These are phyloP conservation scores for Drosophila monieri DNA, from an alignment of 2,888 invertebrate genomes.

Conservation along the genomic window DNA sequence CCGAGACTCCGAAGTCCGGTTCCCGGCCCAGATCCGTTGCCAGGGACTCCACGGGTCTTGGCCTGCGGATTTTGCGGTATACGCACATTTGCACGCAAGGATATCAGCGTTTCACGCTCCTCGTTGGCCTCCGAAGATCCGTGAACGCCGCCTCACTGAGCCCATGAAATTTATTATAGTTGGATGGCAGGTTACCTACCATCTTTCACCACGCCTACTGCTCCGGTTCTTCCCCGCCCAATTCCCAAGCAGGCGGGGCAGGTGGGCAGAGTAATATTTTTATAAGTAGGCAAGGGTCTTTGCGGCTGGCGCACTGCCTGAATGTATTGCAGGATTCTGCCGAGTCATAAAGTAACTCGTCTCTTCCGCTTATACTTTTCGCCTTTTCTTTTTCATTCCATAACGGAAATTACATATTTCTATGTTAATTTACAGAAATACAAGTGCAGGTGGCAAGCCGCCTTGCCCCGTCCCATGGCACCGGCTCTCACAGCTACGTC, in stretches of 20 bases:
- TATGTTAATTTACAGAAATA: slow-evolving; percentile 60
- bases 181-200: slow-evolving; percentile 36
- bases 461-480: neutral
- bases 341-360: slow-evolving; percentile 61
- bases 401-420: slow-evolving; percentile 65
- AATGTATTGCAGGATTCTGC: slow-evolving; percentile 54
- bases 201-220: neutral
- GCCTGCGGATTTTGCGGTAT: slow-evolving; percentile 36
- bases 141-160: slow-evolving; percentile 54
- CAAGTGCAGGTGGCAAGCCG: slow-evolving; percentile 34
- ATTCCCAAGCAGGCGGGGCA: slow-evolving; percentile 19
- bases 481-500: neutral
- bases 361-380: slow-evolving; percentile 51
- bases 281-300: slow-evolving; percentile 47
- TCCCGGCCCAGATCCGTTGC: slow-evolving; percentile 1
- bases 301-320: slow-evolving; percentile 42
- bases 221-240: slow-evolving; percentile 12
- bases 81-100: slow-evolving; percentile 28
- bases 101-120: slow-evolving; percentile 33
- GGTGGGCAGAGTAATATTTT: slow-evolving; percentile 41
- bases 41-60: slow-evolving; percentile 23
- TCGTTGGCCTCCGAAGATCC: slow-evolving; percentile 43
- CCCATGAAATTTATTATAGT: slow-evolving; percentile 65
- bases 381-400: slow-evolving; percentile 29
- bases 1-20: slow-evolving; percentile 9